Conservation (phyloP, 1,140 invertebrate species). For the Apolygus lucorum region DNA sequence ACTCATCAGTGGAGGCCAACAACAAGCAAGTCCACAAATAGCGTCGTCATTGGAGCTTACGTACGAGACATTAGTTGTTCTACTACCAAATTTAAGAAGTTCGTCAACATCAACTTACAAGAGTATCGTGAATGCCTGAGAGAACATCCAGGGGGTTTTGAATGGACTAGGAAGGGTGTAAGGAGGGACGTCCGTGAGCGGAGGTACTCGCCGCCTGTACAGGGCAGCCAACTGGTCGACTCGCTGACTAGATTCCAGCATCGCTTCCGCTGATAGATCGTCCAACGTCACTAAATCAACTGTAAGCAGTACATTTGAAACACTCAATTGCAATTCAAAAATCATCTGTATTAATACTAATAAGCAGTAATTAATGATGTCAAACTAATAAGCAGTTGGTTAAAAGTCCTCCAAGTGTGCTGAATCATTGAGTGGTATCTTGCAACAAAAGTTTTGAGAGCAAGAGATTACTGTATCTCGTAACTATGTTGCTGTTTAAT, state of each 20-base stretch:
- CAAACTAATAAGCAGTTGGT: too few relatives aligned
- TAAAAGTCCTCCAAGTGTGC: too few relatives aligned
- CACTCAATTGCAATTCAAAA: too few relatives aligned
- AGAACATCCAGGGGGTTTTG: constrained; percentile 48
- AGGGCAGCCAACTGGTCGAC: constrained; percentile 82
- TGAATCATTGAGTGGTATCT: too few relatives aligned
- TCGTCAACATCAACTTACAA: constrained; percentile 60
- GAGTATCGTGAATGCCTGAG: constrained; percentile 60
- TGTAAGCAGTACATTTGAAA: constrained; percentile 46
- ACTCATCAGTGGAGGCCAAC: too few relatives aligned
- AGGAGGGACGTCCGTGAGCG: constrained; percentile 63
- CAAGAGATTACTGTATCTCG: too few relatives aligned
- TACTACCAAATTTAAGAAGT: constrained; percentile 15
- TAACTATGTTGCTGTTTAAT: too few relatives aligned
- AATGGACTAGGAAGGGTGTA: constrained; percentile 60
- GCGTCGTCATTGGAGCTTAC: not conserved
- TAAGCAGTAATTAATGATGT: too few relatives aligned
- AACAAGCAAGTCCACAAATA: not conserved
- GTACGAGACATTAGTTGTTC: not conserved
- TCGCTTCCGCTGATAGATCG: constrained; percentile 82
- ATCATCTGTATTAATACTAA: too few relatives aligned
- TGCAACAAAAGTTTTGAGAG: too few relatives aligned
- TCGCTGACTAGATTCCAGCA: constrained; percentile 85
- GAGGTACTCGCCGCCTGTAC: constrained; percentile 54
- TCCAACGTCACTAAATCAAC: constrained; percentile 90